phyloP scores from a whole-genome alignment of 2,797 vertebrate genomes.

The Taeniopygia guttata region DNA sequence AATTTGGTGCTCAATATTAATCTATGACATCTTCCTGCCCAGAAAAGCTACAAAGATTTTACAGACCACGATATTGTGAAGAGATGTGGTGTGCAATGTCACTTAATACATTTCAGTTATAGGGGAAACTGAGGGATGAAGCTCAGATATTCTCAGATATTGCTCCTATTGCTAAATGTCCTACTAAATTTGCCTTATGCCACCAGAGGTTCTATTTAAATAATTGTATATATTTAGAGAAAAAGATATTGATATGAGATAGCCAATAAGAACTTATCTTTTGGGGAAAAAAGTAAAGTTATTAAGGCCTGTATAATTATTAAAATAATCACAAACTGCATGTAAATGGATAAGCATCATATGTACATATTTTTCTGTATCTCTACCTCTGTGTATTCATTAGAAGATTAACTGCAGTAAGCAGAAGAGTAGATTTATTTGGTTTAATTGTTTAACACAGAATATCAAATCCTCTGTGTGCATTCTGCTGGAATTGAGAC shows the following conservation, averaged over 20 bases:
- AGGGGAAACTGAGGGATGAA: neutral
- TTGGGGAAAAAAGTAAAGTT: neutral
- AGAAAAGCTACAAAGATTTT: neutral
- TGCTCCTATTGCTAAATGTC: neutral
- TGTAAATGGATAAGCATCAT: neutral
- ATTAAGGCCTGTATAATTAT: neutral
- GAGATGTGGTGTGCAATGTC: neutral
- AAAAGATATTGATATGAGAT: neutral
- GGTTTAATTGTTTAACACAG: slow-evolving; percentile 8
- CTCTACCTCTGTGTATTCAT: slow-evolving; percentile 4
- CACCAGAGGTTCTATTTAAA: neutral
- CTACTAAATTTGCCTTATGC: neutral
- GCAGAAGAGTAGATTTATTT: slow-evolving; percentile 45
- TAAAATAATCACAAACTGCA: slow-evolving; percentile 2
- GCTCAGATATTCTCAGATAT: neutral
- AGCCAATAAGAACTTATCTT: neutral
- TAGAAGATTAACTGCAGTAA: slow-evolving; percentile 40
- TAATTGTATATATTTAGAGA: neutral
- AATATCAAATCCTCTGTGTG: slow-evolving; percentile 25
- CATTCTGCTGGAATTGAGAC: neutral
- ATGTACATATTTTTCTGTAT: neutral
- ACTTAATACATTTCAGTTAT: neutral
- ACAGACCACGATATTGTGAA: neutral
- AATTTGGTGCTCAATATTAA: neutral
- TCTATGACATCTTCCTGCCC: neutral